Evolutionary conservation across 2,888 invertebrate genomes (phyloP), one percentile per base, ranked within the genome.

Genomic region (Neoascia interrupta): DNA sequence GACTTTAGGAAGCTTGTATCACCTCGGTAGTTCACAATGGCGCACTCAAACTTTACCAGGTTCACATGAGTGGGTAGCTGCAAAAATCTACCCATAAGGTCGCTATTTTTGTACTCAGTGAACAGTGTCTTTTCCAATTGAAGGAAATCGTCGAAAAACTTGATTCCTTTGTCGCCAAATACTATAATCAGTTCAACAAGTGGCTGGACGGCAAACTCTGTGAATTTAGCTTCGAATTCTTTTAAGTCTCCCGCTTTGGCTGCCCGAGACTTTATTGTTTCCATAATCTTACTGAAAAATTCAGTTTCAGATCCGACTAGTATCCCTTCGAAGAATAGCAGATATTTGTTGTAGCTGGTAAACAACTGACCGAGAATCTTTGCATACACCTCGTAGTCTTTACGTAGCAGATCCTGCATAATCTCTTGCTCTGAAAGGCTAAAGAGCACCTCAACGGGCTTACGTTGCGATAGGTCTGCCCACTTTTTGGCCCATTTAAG

Each of bases 321-420:
- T 15, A 10, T 41, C 2, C 43, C 10, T 0, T 51, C 19, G 3
- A 47, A 34, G 13, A 3, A 8, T 0, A 63, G 15, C 21, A 87
- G 69, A 61, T 84, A 85, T 0, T 19, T 66, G 10, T 85, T 84
- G 54, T 88, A 87, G 28, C 69, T 58, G 1, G 18, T 51, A 10
- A 87, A 85, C 0, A 88, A 66, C n/a, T 41, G 43, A 1, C 82
- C 84, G 26, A 85, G 83, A 10, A 85, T 64, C 6, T 43, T 53
- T 31, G 84, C 82, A 2, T 84, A 81, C 1, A 84, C 18, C 1
- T 81, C 54, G 43, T 84, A 84, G 10, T 86, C 81, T 5, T 82
- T 81, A 11, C 86, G 83, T 54, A 84, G 83, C 0, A 84, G 81
- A 73, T 86, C 86, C 70, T 88, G 88, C 5, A 87, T 63, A 13